Conservation (phyloP, 2,113 vertebrate genomes). For the Dicentrarchus labrax region DNA sequence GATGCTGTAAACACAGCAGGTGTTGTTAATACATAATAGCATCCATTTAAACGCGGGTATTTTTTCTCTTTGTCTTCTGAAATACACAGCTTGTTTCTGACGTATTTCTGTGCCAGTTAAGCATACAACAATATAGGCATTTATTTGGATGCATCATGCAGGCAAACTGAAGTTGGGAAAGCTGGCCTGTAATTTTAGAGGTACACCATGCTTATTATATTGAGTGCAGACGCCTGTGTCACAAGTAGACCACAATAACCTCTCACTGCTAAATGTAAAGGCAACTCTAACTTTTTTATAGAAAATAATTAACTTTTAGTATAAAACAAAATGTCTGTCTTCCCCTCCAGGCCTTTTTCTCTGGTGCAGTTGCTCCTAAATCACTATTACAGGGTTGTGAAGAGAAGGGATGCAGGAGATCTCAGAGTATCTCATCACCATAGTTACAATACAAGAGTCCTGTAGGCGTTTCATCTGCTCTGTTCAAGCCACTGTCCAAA, state of each 20-base stretch:
- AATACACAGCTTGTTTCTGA: not conserved
- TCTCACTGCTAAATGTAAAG: not conserved
- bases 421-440: conserved; percentile 38
- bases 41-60: not conserved
- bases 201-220: not conserved
- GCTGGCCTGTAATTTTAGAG: not conserved
- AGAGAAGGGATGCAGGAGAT: conserved; percentile 3
- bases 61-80: not conserved
- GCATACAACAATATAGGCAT: not conserved
- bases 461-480: conserved; percentile 39
- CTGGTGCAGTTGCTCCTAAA: conserved; percentile 6
- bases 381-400: conserved; percentile 17
- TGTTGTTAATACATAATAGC: conserved; percentile 12
- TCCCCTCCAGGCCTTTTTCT: not conserved
- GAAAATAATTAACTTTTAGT: not conserved
- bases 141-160: not conserved
- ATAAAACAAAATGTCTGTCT: not conserved
- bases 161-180: not conserved
- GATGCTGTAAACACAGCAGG: conserved; percentile 42
- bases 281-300: not conserved
- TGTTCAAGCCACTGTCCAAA: conserved; percentile 41
- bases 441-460: conserved; percentile 35
- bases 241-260: no score
- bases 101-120: not conserved
- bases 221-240: not conserved